Evolutionary conservation across 2,888 invertebrate species (phyloP), one percentile per base, ranked within the genome.

Genomic region (Acleris laterana): DNA sequence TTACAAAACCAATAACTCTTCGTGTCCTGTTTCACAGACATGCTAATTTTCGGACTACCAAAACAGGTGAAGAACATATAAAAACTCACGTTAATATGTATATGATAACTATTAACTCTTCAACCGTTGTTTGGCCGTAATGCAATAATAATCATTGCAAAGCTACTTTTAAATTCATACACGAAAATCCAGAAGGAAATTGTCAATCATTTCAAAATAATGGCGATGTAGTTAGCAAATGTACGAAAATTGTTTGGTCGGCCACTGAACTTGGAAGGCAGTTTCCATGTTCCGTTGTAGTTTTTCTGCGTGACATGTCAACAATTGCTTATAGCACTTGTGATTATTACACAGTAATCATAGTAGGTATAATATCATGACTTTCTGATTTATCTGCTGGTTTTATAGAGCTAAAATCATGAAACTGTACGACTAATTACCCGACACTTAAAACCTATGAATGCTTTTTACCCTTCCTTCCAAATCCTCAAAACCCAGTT

Each of bases 191-290:
- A 50, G 56, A 68, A 78, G 85, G 83, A 84, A 80, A 75, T 74
- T 70, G 71, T 71, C 78, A 76, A 84, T 84, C 80, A 84, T 81
- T 79, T 71, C 78, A 70, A 82, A 83, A 81, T 77, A 78, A 69
- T 65, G 74, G 70, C 69, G 67, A 71, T 49, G 72, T 76, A 68
- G 72, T 80, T 77, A 71, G 69, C 71, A 77, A 79, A 70, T 73
- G 71, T 71, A 77, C 72, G 77, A 82, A 81, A 80, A 79, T 75
- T 70, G 71, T 70, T 68, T 25, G 53, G 53, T 44, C 72, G 81
- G 73, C 71, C 79, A 60, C 70, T 78, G 74, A 80, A 76, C 77
- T 53, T 25, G 17, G 42, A n/a, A 3, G 48, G 25, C 55, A 22
- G n/a, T 44, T n/a, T 22, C 44, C 25, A 19, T 42, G 55, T 55